Base-by-base conservation (phyloP, 2,797 vertebrate genomes). In the Nothura maculosa region DNA sequence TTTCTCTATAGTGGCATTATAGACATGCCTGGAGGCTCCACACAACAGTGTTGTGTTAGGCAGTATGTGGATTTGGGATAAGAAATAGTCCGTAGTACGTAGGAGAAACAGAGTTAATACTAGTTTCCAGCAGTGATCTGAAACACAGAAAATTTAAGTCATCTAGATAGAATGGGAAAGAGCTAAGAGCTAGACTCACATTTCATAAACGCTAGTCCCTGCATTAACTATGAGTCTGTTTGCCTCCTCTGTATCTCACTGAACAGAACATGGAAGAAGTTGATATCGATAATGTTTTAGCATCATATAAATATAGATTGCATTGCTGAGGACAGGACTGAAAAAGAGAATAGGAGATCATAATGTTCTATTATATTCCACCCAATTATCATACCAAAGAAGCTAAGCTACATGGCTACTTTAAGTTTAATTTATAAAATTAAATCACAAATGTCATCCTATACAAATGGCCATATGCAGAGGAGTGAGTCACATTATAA, bases 401-500 rank as follows among this genome's bases (percentile, higher is more conserved):
- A 90, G 50, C 68, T 72, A 60, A 89, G 72, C 83, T 88, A 47
- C 63, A 58, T 47, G 34, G n/a, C 54, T 92, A 60, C 72, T 93
- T 77, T 68, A 91, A 85, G 76, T 84, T 89, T 86, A 72, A 94
- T 94, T 93, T 88, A 64, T 69, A 87, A 94, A 96, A 95, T 75
- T 76, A 88, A 95, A 94, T 94, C 86, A 93, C 62, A 85, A 85
- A 88, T 93, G 92, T 84, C 81, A 85, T 63, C 61, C 84, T 43
- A 66, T 88, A 94, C 32, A 94, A 92, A 80, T 82, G 63, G 60
- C 69, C 45, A 24, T 2, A 6, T 60, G 57, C 43, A 87, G 77
- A 93, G 81, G 69, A 89, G 89, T 84, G 55, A 95, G 68, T 91
- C 66, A 36, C 42, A 50, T 94, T 93, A 40, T 40, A 87, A 77